These are phyloP conservation scores for Mesocentrotus franciscanus DNA, from an alignment of 53 echinoderm and acorn worm species.

Conservation along the genomic window DNA sequence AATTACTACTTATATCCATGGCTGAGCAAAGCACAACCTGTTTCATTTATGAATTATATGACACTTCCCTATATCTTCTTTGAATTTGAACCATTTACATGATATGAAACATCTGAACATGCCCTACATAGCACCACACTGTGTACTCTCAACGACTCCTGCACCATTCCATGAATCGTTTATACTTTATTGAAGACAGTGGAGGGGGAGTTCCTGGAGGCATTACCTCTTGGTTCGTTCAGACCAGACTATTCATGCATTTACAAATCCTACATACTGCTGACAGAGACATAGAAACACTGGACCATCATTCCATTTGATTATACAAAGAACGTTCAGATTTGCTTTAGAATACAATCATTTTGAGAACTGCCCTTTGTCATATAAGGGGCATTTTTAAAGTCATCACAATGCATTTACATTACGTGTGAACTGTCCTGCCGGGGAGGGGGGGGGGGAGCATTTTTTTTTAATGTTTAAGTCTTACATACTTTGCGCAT, in stretches of 20 bases:
- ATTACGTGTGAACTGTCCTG: too few species aligned
- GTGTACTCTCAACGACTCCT: not conserved
- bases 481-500: not conserved
- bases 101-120: not conserved
- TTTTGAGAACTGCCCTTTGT: too few species aligned
- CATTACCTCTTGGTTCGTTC: not conserved
- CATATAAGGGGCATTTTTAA: too few species aligned
- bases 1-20: not conserved
- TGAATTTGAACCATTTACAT: not conserved
- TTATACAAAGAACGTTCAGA: not conserved
- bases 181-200: not conserved
- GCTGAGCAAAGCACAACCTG: not conserved
- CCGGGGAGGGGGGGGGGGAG: too few species aligned
- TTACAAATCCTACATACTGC: not conserved
- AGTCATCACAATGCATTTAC: too few species aligned
- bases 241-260: not conserved
- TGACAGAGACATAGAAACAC: not conserved
- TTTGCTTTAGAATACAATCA: not conserved
- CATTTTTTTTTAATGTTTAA: not conserved
- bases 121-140: not conserved
- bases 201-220: not conserved
- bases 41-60: not conserved
- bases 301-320: not conserved
- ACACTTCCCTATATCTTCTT: not conserved
- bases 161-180: not conserved